Evolutionary conservation across 1,140 invertebrate species (phyloP), one percentile per base, ranked within the genome.

Genomic region (Hyphantria cunea): DNA sequence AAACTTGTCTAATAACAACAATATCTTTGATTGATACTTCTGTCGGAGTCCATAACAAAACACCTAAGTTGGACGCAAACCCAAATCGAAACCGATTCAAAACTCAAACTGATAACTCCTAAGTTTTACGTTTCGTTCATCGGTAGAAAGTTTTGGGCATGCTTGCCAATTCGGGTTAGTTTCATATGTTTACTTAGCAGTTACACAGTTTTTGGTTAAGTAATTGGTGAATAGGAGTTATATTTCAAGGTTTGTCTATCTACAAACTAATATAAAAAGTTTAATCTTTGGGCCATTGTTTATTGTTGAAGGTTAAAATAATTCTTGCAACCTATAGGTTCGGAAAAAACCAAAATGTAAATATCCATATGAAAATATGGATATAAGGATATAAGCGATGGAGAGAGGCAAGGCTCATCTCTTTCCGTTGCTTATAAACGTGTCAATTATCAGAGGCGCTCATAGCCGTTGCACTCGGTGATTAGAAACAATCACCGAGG

Each of bases 41-140:
- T 49, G 45, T 58, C 33, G 7, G 45, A 58, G 31, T 60, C 56
- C 17, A 42, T 60, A 60, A 60, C 48, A 60, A 60, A 50, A 60
- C 48, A 51, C 56, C 48, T 44, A 51, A 60, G 47, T 59, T 59
- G 8, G 25, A 51, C 48, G 37, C 37, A 44, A 51, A 60, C 48
- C 37, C 45, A 33, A 59, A 49, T 59, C 47, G 34, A 59, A 59
- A 59, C 39, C 55, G 25, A 49, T 59, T 59, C 53, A 58, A 58
- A 58, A 58, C 45, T 58, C 55, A 49, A 58, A 58, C 12, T 41
- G 32, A 49, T 51, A 51, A 60, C 56, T 31, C 42, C 1, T 17
- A 60, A 60, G 56, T 60, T 60, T 60, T 51, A 60, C 56, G 48
- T 60, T 60, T 60, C 55, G 55, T 60, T 51, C 56, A 60, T 51